These are phyloP conservation scores for Eupithecia centaureata DNA, from an alignment of 2,888 invertebrate genomes.

Conservation along the genomic window DNA sequence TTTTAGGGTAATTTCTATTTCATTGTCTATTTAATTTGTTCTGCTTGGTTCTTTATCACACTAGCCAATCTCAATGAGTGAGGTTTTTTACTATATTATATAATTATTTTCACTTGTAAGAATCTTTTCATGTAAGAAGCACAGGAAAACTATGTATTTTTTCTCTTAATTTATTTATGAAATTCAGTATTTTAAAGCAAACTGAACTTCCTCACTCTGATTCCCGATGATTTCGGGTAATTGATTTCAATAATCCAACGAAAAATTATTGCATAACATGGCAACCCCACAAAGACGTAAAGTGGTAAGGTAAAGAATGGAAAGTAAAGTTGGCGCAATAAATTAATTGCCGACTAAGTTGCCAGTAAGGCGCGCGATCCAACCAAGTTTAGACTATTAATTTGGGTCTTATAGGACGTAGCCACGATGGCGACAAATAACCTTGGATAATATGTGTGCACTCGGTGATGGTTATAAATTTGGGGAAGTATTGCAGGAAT, in stretches of 20 bases:
- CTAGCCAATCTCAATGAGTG: too few relatives aligned
- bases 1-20: slow-evolving; percentile 40
- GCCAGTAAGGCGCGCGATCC: slow-evolving; percentile 70
- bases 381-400: slow-evolving; percentile 81
- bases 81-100: too few relatives aligned
- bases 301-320: slow-evolving; percentile 79
- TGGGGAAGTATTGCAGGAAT: slow-evolving; percentile 35
- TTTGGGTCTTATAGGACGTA: slow-evolving; percentile 71
- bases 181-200: too few relatives aligned
- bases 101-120: too few relatives aligned
- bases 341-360: slow-evolving; percentile 82
- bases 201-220: not conserved
- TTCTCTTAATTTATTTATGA: too few relatives aligned
- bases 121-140: too few relatives aligned
- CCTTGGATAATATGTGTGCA: slow-evolving; percentile 53
- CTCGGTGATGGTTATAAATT: slow-evolving; percentile 40
- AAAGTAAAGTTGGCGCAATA: slow-evolving; percentile 80
- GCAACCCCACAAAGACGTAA: slow-evolving; percentile 63
- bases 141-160: too few relatives aligned
- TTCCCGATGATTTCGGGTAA: not conserved
- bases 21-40: not conserved
- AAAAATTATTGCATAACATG: slow-evolving; percentile 25
- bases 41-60: not conserved
- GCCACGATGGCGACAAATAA: slow-evolving; percentile 68
- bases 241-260: not conserved